Conservation (phyloP, 2,888 invertebrate species). For the Archips crataeganus region DNA sequence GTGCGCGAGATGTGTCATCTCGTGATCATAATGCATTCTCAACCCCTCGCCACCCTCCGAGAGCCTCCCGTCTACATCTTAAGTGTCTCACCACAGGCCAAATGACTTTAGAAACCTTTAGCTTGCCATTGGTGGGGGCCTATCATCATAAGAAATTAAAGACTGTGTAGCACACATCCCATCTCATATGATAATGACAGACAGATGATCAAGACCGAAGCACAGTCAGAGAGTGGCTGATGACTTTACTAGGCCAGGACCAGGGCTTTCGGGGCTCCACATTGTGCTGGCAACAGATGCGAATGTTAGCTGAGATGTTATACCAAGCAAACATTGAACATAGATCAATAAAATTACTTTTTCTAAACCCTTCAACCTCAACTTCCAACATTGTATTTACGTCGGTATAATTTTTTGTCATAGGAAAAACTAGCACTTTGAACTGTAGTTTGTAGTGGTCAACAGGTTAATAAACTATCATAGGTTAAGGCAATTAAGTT, state of each 20-base stretch:
- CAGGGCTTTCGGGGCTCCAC: conserved; percentile 62
- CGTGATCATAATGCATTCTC: conserved; percentile 78
- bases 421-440: neutral
- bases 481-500: conserved; percentile 28
- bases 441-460: conserved; percentile 9
- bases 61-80: conserved; percentile 58
- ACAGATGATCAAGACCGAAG: conserved; percentile 55
- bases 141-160: conserved; percentile 57
- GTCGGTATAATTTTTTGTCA: neutral
- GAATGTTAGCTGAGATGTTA: conserved; percentile 44
- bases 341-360: neutral
- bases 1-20: conserved; percentile 64
- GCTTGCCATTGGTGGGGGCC: conserved; percentile 57
- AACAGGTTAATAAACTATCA: conserved; percentile 26
- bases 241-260: conserved; percentile 68
- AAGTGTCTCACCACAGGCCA: conserved; percentile 56
- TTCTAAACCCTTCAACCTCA: neutral
- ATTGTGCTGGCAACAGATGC: conserved; percentile 68
- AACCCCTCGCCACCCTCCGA: conserved; percentile 68
- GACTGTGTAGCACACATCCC: conserved; percentile 46
- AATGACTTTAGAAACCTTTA: conserved; percentile 37
- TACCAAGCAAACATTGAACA: neutral
- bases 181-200: conserved; percentile 59
- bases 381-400: neutral
- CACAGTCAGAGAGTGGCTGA: conserved; percentile 71